A percentile compares a stretch with the other conserved stretches of the same genome.
Conservation (phyloP, 1,140 invertebrate species). For the Euborellia annulipes region DNA sequence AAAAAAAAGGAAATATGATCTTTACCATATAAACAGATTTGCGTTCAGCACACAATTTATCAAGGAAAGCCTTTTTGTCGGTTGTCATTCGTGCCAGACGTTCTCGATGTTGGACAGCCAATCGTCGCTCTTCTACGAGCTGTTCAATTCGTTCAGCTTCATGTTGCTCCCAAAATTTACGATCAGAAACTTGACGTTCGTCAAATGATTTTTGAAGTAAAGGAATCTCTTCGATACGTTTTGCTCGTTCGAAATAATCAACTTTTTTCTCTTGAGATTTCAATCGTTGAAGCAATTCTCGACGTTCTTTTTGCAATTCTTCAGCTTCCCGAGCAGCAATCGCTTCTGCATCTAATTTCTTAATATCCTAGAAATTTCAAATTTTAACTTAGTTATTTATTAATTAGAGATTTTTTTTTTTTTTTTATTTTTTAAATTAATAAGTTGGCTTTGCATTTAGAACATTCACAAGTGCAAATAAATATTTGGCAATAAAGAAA, state of each 20-base stretch:
- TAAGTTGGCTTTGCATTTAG: no score
- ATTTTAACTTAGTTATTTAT: no score
- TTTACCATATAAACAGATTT: slow-evolving; percentile 49
- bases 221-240: slow-evolving; percentile 85
- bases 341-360: slow-evolving; percentile 70
- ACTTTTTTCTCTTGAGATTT: slow-evolving; percentile 92
- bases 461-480: no score
- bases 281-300: slow-evolving; percentile 71
- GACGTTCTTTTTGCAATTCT: slow-evolving; percentile 74
- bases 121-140: slow-evolving; percentile 67
- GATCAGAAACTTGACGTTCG: slow-evolving; percentile 56
- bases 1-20: not conserved
- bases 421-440: no score
- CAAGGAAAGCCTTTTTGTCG: slow-evolving; percentile 67
- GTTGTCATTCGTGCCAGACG: slow-evolving; percentile 62
- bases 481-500: no score
- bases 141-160: slow-evolving; percentile 74
- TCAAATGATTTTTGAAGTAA: slow-evolving; percentile 70
- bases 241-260: slow-evolving; percentile 87
- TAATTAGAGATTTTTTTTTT: no score
- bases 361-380: slow-evolving; percentile 45
- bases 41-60: slow-evolving; percentile 56
- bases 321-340: slow-evolving; percentile 71
- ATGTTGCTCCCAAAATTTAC: slow-evolving; percentile 80
- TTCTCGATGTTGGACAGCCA: slow-evolving; percentile 65